Base-by-base conservation (phyloP, 2,113 vertebrate species). In the Oreotrochilus melanogaster region DNA sequence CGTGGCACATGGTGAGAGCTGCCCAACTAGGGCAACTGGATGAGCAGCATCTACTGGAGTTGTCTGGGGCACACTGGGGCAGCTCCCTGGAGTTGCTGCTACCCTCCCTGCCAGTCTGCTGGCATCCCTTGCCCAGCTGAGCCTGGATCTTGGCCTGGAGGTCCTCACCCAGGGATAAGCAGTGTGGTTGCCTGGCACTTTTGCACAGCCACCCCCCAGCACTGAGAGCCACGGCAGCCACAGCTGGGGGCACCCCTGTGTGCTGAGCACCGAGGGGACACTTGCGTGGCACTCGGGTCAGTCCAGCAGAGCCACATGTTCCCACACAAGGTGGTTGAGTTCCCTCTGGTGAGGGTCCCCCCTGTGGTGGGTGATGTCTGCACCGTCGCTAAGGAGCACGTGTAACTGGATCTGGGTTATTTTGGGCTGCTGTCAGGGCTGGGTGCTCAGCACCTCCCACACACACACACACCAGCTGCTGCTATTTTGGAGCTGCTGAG, bases 391-490 rank as follows among this genome's bases (percentile, higher is more conserved):
- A 96, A 89, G 96, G 89, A 78, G 96, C 94, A 86, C 89, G 95
- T 97, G 97, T 97, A 96, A 97, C 97, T 97, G 96, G 96, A 98
- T 97, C 97, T 94, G 95, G 97, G 98, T 97, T 98, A 98, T 98
- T 98, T 98, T 98, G 96, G 97, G 98, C 97, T 98, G 97, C 97
- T 98, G 97, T 97, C 96, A 96, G 97, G 97, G 95, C 93, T 97
- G 97, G 92, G 96, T 93, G 93, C 76, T 94, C 96, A 97, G 97
- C 96, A 95, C 97, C 96, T 97, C 97, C 97, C 98, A 97, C 97
- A 89, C 96, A 93, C 39, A 39, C 39, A 39, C 97, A 69, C 97
- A 96, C 97, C 96, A 98, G 97, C 96, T 91, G 95, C 96, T 96
- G 93, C 97, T 98, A 97, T 97, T 97, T 96, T 64, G 3, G 97